Percentiles rank a stretch among this genome's conserved stretches.
Conservation (phyloP, 2,113 vertebrate genomes). For the Fulica atra region DNA sequence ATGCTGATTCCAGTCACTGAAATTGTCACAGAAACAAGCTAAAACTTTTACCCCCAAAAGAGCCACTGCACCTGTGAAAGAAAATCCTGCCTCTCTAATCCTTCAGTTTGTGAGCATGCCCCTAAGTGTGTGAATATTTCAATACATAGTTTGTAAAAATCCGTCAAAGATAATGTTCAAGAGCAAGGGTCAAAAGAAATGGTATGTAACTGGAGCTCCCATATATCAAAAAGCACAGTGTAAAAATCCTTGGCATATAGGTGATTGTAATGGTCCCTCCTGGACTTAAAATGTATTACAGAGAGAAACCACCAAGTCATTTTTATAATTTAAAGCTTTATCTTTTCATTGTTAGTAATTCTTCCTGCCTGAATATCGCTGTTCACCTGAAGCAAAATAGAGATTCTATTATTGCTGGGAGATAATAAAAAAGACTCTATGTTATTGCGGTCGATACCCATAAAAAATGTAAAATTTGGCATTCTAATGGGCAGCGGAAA, state of each 20-base stretch:
- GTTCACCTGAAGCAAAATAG: constrained; percentile 44
- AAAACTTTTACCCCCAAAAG: not conserved
- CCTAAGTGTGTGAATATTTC: constrained; percentile 1
- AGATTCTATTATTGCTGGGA: constrained; percentile 3
- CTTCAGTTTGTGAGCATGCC: not conserved
- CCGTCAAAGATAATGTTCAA: not conserved
- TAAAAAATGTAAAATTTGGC: not conserved
- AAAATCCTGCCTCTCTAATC: not conserved
- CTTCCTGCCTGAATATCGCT: not conserved
- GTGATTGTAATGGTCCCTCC: constrained; percentile 28
- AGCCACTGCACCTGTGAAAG: not conserved
- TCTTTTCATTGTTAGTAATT: constrained; percentile 46
- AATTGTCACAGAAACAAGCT: not conserved
- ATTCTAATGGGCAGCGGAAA: not conserved
- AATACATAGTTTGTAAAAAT: not conserved
- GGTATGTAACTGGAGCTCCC: not conserved
- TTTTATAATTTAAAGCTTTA: constrained; percentile 45
- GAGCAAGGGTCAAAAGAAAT: constrained; percentile 32
- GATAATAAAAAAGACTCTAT: not conserved
- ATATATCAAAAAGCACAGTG: not conserved
- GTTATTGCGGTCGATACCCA: accelerated
- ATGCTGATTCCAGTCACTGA: not conserved
- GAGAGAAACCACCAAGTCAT: not conserved
- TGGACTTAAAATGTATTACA: constrained; percentile 32
- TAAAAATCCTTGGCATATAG: constrained; percentile 13